Evolutionary conservation across 2,888 invertebrate genomes (phyloP), one percentile per base, ranked within the genome.

Genomic region (Catocala nupta): DNA sequence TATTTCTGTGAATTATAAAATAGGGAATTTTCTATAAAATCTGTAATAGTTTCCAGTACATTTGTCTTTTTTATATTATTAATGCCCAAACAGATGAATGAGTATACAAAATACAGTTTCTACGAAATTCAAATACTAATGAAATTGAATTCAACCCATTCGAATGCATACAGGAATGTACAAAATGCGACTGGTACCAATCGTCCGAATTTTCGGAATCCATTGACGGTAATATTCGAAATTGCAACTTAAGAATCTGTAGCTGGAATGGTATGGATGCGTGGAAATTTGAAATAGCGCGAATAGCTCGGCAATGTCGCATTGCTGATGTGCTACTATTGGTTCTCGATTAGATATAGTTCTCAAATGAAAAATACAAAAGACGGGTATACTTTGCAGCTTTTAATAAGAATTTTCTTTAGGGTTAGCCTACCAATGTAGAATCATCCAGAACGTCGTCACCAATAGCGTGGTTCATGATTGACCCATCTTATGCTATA

Each of bases 251-350:
- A 68, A 73, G 60, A 66, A 72, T 68, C 62, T 54, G 52, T 45
- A 48, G 55, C 25, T 16, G 53, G 65, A 63, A 73, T 74, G 68
- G 47, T 44, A 62, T 65, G 73, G 58, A 71, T 58, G 73, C 66
- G 63, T 53, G 66, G 59, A 55, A 51, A 65, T 59, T 69, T 58
- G 63, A 56, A 65, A 73, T 73, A 56, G 68, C 61, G 3, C n/a
- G 51, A 54, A 75, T 75, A 60, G 39, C 54, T 33, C 34, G 25
- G 25, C 54, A 11, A 55, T 71, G 75, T 59, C 75, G 75, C 75
- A 75, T 73, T 75, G 71, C 68, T 59, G 74, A 60, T 63, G 33
- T 65, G 34, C 12, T 73, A 75, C 73, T 55, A 42, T 5, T 55
- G 53, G 55, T 50, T 34, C 68, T 70, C 63, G 66, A 65, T 70